phyloP scores from a whole-genome alignment of 35 echinoderm and acorn worm species.

The Amphiura filiformis region DNA sequence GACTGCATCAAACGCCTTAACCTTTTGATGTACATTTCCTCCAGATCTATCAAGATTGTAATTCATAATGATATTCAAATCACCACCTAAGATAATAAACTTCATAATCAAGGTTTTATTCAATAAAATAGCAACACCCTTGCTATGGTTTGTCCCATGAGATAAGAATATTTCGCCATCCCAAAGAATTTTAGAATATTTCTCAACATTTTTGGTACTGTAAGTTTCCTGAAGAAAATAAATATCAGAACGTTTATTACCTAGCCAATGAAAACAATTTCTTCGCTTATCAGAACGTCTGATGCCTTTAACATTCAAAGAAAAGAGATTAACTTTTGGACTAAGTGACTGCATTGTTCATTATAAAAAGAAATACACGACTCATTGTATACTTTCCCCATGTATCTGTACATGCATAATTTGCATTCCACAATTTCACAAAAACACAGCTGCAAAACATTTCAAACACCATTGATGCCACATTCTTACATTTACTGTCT shows the following conservation, averaged over 20 bases:
- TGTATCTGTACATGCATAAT: not conserved
- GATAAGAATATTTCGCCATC: not conserved
- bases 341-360: not conserved
- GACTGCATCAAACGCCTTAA: not conserved
- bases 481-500: too few species aligned
- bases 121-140: slow-evolving; percentile 30
- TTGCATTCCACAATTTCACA: too few species aligned
- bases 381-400: too few species aligned
- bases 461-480: too few species aligned
- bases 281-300: slow-evolving; percentile 12
- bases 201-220: not conserved
- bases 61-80: slow-evolving; percentile 7
- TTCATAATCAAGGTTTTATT: not conserved
- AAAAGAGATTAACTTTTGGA: not conserved
- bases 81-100: not conserved
- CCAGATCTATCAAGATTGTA: not conserved
- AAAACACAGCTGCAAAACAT: too few species aligned
- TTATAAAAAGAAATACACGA: too few species aligned
- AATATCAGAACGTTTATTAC: slow-evolving; percentile 12
- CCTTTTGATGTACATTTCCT: not conserved
- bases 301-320: slow-evolving; percentile 45
- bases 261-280: slow-evolving; percentile 38
- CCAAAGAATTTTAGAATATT: not conserved
- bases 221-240: slow-evolving; percentile 43
- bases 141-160: not conserved